A percentile compares a stretch with the other conserved stretches of the same genome.
These are phyloP conservation scores for Cheilosia variabilis DNA, from an alignment of 2,888 invertebrate species.

Conservation along the genomic window DNA sequence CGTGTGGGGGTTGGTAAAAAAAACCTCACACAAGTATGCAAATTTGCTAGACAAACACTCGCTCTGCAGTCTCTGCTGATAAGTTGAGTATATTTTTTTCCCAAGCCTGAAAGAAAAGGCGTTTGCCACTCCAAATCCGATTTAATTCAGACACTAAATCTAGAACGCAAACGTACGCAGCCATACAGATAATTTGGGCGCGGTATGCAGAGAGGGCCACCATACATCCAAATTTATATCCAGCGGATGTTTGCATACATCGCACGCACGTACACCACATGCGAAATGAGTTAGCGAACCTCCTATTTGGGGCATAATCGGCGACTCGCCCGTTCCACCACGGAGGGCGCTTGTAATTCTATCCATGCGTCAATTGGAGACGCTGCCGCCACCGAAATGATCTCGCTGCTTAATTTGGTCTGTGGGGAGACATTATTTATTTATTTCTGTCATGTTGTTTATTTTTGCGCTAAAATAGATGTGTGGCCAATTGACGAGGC, in stretches of 20 bases:
- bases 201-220: neutral
- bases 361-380: slow-evolving; percentile 45
- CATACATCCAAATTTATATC: slow-evolving; percentile 24
- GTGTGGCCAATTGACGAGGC: slow-evolving; percentile 18
- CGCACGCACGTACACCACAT: slow-evolving; percentile 29
- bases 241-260: slow-evolving; percentile 41
- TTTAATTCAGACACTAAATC: neutral
- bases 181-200: neutral
- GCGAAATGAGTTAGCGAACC: slow-evolving; percentile 19
- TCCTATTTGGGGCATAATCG: slow-evolving; percentile 39
- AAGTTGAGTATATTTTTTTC: neutral
- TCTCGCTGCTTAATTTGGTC: slow-evolving; percentile 44
- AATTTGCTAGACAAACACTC: neutral
- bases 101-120: neutral
- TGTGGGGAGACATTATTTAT: slow-evolving; percentile 34
- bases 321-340: neutral
- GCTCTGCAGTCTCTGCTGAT: neutral
- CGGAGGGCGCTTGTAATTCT: slow-evolving; percentile 41
- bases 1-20: too few relatives aligned
- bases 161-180: neutral
- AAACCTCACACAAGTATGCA: neutral
- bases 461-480: slow-evolving; percentile 8
- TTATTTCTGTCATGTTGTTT: neutral
- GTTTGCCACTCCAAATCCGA: neutral
- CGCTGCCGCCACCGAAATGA: slow-evolving; percentile 18